Evolutionary conservation across 2,113 vertebrate genomes (phyloP), one percentile per base, ranked within the genome.

Genomic region (Verasper variegatus): DNA sequence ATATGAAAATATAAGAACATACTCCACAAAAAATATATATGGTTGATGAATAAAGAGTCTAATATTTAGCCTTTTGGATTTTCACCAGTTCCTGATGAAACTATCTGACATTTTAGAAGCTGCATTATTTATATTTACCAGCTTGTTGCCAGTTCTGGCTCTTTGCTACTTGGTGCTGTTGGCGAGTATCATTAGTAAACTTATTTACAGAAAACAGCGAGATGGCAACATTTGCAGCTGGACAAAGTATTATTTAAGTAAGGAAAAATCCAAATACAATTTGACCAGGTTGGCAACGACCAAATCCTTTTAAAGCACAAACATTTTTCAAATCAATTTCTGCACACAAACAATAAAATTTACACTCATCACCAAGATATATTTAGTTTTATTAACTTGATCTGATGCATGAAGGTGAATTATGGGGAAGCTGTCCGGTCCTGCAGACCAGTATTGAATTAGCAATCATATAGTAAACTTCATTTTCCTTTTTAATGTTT

Each of bases 401-500:
- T 20, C 18, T 7, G 18, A 52, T 52, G n/a, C 74, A 26, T 49
- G 66, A 7, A 7, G 10, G 2, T 23, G 49, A 74, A 26, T 37
- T 13, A 11, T 58, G 8, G 3, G 17, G 47, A 66, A 23, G 14
- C 9, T 54, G 31, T 58, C 0, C 4, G 1, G 51, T 54, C 51
- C 51, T n/a, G 31, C n/a, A n/a, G 20, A 70, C 65, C 1, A 2
- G 37, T 27, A 21, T 65, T 65, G 27, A 76, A 71, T 17, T 23
- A 4, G 14, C 21, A 68, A 0, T 71, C 67, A 49, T 52, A 12
- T 26, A 37, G 60, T 24, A 60, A 69, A 52, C 6, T 8, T 67
- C 5, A 59, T 65, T 74, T 56, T 64, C 40, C 40, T 70, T 57
- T 80, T 18, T 31, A 49, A 59, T 2, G 12, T 67, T 35, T 45